Conservation (phyloP, 2,888 invertebrate species). For the Tenthredo mesomela region DNA sequence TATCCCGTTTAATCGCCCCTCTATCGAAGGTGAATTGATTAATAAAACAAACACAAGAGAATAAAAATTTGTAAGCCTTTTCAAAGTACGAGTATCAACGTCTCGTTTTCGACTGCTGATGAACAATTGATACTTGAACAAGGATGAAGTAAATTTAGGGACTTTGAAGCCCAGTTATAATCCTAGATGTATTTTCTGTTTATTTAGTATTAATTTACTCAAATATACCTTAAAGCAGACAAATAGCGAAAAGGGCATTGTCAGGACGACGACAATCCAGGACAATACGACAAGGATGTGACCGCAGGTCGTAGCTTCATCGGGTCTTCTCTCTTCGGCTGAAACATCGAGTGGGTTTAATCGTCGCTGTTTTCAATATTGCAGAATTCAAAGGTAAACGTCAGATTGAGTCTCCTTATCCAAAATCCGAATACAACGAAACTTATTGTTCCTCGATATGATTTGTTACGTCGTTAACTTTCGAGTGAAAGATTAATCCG, state of each 20-base stretch:
- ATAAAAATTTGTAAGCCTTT: no score
- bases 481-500: no score
- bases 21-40: background rate
- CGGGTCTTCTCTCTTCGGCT: conserved; percentile 82
- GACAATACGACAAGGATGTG: conserved; percentile 90
- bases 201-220: background rate
- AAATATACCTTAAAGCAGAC: conserved; percentile 92
- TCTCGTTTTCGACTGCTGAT: no score
- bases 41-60: background rate
- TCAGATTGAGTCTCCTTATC: background rate
- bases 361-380: background rate
- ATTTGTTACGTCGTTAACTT: no score
- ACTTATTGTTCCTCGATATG: no score
- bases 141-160: background rate
- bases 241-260: conserved; percentile 95
- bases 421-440: background rate
- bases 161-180: background rate
- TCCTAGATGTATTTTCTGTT: background rate
- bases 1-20: background rate
- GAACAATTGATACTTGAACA: background rate
- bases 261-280: conserved; percentile 89
- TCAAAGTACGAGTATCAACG: no score
- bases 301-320: conserved; percentile 88
- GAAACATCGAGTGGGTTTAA: conserved; percentile 66
- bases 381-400: background rate